Conservation (phyloP, 2,888 invertebrate genomes). For the Eledona agricola region DNA sequence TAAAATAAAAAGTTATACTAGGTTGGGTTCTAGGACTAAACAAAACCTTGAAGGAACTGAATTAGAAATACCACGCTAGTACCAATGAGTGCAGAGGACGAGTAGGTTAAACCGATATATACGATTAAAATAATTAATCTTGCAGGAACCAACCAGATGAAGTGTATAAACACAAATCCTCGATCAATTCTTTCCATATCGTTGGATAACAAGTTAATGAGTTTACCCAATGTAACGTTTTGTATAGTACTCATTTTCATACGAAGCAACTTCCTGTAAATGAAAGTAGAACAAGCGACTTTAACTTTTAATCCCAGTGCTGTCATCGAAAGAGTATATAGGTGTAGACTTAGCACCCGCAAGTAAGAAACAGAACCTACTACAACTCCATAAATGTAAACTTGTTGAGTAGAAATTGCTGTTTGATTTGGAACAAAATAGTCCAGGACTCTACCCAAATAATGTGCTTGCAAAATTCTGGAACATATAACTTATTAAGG, state of each 20-base stretch:
- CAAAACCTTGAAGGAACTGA: background rate
- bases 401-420: no score
- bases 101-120: constrained; percentile 1
- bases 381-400: no score
- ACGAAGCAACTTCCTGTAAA: constrained; percentile 1
- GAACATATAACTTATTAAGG: no score
- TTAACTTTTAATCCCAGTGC: constrained; percentile 15
- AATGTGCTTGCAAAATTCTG: no score
- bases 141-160: constrained; percentile 8
- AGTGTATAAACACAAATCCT: no score
- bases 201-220: constrained; percentile 16
- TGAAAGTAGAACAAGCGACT: constrained; percentile 8
- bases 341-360: no score
- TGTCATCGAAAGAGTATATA: background rate
- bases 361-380: no score
- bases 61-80: background rate
- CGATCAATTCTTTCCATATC: constrained; percentile 9
- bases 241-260: constrained; percentile 7
- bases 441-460: no score
- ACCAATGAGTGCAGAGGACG: constrained; percentile 1
- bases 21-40: background rate
- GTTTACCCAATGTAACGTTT: constrained; percentile 7
- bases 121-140: background rate
- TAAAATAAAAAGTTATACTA: background rate
- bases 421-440: no score